These are phyloP conservation scores for Hyperopisus bebe DNA, from an alignment of 2,113 vertebrate species.

Conservation along the genomic window DNA sequence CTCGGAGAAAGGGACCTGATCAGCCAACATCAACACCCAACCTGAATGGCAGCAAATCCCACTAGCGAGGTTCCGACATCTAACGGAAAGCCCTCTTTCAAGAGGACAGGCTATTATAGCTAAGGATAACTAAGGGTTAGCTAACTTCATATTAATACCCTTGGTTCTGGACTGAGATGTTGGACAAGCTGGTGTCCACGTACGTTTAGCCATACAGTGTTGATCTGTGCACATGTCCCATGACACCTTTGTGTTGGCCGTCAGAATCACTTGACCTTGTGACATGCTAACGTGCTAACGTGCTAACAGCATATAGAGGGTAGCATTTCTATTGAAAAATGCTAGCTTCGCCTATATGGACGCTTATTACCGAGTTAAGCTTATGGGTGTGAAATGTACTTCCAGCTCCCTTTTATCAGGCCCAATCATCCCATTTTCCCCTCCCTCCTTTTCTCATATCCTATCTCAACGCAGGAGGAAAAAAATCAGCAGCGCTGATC, in stretches of 20 bases:
- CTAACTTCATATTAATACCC: not conserved
- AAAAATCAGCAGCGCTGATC: not conserved
- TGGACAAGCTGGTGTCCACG: not conserved
- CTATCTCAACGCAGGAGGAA: not conserved
- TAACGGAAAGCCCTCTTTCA: not conserved
- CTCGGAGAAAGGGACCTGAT: not conserved
- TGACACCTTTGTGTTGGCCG: not conserved
- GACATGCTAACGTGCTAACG: not conserved
- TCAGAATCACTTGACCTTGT: not conserved
- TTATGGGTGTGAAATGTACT: conserved; percentile 6
- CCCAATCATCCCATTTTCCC: not conserved
- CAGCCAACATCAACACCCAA: not conserved
- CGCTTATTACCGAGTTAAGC: not conserved
- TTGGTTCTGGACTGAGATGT: not conserved
- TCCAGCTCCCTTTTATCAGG: conserved; percentile 5
- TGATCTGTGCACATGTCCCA: not conserved
- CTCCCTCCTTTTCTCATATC: not conserved
- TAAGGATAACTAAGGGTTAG: not conserved
- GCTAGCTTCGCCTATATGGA: not conserved
- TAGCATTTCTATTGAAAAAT: conserved; percentile 3
- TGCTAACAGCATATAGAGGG: not conserved
- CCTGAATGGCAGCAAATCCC: not conserved
- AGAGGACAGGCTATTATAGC: not conserved
- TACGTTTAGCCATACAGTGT: not conserved
- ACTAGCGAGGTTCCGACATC: not conserved